Evolutionary conservation across 2,113 vertebrate species (phyloP).

Genomic region (Tragelaphus imberbis): DNA sequence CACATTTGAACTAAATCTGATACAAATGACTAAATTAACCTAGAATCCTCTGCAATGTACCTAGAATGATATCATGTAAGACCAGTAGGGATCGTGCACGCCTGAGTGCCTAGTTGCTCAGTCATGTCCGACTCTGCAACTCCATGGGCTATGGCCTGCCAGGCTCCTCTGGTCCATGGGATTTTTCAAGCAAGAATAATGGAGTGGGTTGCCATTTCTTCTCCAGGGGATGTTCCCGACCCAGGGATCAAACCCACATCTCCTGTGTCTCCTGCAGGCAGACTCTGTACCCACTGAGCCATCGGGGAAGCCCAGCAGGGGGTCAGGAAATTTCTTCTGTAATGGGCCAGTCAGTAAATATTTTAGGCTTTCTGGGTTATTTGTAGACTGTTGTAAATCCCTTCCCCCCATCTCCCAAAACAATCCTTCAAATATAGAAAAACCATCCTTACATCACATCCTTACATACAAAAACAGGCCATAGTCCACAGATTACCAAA

Average conservation of each 20-base stretch:
- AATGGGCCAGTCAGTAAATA: background rate
- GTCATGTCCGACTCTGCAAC: background rate
- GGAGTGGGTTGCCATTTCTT: background rate
- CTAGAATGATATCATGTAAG: background rate
- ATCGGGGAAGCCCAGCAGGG: background rate
- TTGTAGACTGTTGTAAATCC: background rate
- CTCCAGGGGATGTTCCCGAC: background rate
- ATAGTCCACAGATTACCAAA: background rate
- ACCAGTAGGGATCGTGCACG: background rate
- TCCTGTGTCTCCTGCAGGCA: background rate
- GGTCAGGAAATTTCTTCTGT: background rate
- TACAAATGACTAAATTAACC: background rate
- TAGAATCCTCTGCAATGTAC: background rate
- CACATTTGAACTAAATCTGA: background rate
- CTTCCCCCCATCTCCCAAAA: background rate
- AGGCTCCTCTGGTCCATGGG: background rate
- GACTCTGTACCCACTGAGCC: background rate
- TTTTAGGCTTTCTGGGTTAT: background rate
- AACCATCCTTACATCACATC: background rate
- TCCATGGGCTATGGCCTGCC: background rate
- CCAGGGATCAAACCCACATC: background rate
- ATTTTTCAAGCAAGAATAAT: background rate
- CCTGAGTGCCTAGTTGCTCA: background rate
- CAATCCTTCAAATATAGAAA: background rate
- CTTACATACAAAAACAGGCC: background rate